phyloP scores from a whole-genome alignment of 53 echinoderm and acorn worm species.

The Arbacia lixula region DNA sequence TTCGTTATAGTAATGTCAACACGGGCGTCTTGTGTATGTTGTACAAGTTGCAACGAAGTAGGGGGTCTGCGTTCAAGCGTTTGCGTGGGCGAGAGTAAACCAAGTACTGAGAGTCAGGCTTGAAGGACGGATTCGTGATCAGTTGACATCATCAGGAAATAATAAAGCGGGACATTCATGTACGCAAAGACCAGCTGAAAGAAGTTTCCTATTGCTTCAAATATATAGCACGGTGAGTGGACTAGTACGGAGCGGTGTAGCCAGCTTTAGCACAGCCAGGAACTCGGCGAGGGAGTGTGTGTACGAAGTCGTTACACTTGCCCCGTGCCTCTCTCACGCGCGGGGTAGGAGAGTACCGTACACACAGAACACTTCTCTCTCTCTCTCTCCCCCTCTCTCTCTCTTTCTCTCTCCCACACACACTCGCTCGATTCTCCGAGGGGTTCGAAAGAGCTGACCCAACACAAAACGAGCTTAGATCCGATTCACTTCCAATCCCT shows the following conservation, averaged over 20 bases:
- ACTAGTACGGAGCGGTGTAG: conserved; percentile 4
- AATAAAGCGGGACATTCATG: conserved; percentile 6
- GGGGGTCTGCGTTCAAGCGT: no score
- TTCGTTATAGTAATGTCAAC: background rate
- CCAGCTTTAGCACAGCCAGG: background rate
- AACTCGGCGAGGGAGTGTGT: conserved; percentile 32
- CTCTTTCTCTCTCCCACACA: background rate
- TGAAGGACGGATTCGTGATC: background rate
- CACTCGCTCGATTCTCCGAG: conserved; percentile 9
- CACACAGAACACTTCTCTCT: no score
- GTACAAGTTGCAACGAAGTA: background rate
- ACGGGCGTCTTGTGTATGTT: background rate
- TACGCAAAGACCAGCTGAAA: no score
- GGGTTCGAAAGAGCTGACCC: background rate
- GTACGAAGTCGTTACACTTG: conserved; percentile 1
- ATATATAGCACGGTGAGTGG: no score
- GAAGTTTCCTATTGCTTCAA: no score
- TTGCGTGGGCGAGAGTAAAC: conserved; percentile 32
- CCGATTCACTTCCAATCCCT: conserved; percentile 11
- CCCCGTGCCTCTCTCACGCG: background rate
- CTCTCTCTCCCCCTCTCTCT: background rate
- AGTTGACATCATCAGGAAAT: conserved; percentile 36
- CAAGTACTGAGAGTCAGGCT: background rate
- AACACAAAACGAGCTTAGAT: conserved; percentile 14
- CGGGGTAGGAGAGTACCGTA: no score